These are phyloP conservation scores for Hyperoplus lanceolatus DNA, from an alignment of 2,797 vertebrate species.

Conservation along the genomic window DNA sequence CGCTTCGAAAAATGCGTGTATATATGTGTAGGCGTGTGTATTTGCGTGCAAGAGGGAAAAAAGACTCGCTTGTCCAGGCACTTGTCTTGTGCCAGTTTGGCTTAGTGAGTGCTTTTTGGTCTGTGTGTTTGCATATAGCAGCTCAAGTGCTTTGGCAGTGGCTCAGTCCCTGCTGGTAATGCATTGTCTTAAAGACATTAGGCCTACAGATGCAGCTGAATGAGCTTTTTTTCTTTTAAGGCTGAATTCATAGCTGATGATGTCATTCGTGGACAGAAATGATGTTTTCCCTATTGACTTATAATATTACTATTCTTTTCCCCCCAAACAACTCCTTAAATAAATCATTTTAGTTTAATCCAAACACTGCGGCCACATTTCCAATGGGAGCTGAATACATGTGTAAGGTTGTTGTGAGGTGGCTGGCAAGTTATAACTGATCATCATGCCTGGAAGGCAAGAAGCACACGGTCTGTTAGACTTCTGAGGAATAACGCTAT, in stretches of 20 bases:
- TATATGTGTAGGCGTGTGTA: constrained; percentile 12
- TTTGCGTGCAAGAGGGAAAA: constrained; percentile 8
- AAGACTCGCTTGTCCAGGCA: constrained; percentile 47
- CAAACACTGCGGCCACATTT: background rate
- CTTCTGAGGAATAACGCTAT: constrained; percentile 11
- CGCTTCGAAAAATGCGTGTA: constrained; percentile 28
- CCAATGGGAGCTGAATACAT: constrained; percentile 5
- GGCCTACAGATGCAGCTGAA: constrained; percentile 60
- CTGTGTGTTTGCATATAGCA: constrained; percentile 69
- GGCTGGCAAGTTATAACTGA: constrained; percentile 19
- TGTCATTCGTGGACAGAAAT: constrained; percentile 25
- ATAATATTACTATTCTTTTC: constrained; percentile 14
- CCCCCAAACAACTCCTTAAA: background rate
- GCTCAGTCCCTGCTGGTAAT: constrained; percentile 73
- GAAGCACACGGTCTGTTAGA: constrained; percentile 1
- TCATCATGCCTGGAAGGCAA: constrained; percentile 16
- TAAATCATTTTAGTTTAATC: constrained; percentile 9
- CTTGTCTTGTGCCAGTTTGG: constrained; percentile 74
- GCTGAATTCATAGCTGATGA: constrained; percentile 32
- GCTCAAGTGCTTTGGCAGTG: constrained; percentile 68
- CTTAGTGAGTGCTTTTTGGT: constrained; percentile 52
- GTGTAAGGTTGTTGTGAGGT: constrained; percentile 18
- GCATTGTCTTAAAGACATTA: constrained; percentile 78
- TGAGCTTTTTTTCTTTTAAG: constrained; percentile 35
- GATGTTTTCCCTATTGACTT: constrained; percentile 14